Base-by-base conservation (phyloP, 1,140 invertebrate species). In the Oreohelix idahoensis region DNA sequence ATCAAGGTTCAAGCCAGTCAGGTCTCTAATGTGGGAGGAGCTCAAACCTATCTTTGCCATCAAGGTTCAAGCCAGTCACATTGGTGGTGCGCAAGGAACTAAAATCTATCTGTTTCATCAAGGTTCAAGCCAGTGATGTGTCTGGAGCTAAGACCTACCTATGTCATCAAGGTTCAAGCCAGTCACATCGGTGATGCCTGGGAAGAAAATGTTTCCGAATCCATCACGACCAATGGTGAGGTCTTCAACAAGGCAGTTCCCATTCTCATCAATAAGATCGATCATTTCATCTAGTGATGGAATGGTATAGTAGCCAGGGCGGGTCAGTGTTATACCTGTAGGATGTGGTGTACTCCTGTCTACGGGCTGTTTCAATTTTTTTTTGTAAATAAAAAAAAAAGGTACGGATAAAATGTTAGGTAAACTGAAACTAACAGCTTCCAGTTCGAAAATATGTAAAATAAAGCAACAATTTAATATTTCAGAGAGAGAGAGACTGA, bases 171-270 rank as follows among this genome's bases (percentile, higher is more conserved):
- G 91, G 93, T 99, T 97, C 29, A 99, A 88, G 15, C 96, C 96
- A 36, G 96, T 94, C n/a, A 99, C 95, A 92, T 99, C 96, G 83
- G 98, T 95, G 36, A 95, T 94, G 23, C 94, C 94, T 29, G 91
- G 95, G 90, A 97, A 99, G 90, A 94, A 97, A 0, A 99, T 96
- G 92, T 96, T 97, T 36, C 98, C 98, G 92, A 97, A 99, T 70
- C 96, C 96, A 81, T 95, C 94, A 26, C 98, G 94, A 0, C 97
- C 98, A 75, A 99, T 94, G 0, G 96, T 97, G 85, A 99, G 96
- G 74, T 97, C 95, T n/a, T 97, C 95, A 20, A 99, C 96, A 45
- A 97, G 93, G 91, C 97, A 98, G 36, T 94, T 94, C n/a, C 96
- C 96, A 90, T 96, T 94, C 58, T 91, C 90, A 91, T 96, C 94